Evolutionary conservation across 2,888 invertebrate species (phyloP).

Genomic region (Hirtodrosophila confusa): DNA sequence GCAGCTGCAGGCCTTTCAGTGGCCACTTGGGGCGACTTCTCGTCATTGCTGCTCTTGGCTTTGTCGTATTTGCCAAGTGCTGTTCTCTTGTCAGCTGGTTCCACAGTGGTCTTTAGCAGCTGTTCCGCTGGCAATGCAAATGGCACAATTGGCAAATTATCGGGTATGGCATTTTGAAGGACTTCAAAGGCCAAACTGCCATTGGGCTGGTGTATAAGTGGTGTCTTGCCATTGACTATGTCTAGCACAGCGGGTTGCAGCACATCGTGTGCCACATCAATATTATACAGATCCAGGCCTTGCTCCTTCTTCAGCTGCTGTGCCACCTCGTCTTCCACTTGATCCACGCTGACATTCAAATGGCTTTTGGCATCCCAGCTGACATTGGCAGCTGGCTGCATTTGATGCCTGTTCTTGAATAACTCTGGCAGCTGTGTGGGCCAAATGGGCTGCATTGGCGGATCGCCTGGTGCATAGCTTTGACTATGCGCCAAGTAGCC

Average conservation of each 20-base stretch:
- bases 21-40: conserved; percentile 56
- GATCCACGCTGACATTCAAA: conserved; percentile 72
- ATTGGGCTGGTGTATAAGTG: conserved; percentile 44
- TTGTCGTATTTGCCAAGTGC: conserved; percentile 46
- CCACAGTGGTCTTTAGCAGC: conserved; percentile 3
- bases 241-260: conserved; percentile 72
- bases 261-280: conserved; percentile 67
- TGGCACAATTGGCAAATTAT: conserved; percentile 76
- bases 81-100: neutral
- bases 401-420: conserved; percentile 22
- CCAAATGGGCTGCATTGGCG: conserved; percentile 58
- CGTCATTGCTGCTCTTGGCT: conserved; percentile 64
- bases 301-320: conserved; percentile 70
- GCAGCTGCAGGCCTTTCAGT: conserved; percentile 7
- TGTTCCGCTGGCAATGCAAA: conserved; percentile 68
- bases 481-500: conserved; percentile 85
- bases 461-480: conserved; percentile 60
- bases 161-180: conserved; percentile 75
- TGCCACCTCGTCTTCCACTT: conserved; percentile 65
- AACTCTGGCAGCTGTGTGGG: conserved; percentile 62
- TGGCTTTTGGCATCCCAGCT: conserved; percentile 66
- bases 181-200: conserved; percentile 60
- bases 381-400: conserved; percentile 29
- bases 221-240: conserved; percentile 73
- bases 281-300: conserved; percentile 74